Base-by-base conservation (phyloP, 2,113 vertebrate species). In the Rattus rattus region DNA sequence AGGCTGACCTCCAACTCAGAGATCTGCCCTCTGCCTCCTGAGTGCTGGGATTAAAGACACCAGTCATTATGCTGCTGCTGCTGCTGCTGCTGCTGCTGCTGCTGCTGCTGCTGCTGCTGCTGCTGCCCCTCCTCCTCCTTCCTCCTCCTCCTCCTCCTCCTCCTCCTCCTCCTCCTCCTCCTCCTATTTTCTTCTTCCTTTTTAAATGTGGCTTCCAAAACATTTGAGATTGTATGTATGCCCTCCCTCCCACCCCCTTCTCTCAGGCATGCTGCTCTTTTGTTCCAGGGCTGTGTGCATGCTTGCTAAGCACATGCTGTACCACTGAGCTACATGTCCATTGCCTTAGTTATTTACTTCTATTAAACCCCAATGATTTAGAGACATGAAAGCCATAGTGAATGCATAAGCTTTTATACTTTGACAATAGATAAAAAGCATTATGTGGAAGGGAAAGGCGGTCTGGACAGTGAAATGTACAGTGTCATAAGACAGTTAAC, bases 171-270 rank as follows among this genome's bases (percentile, higher is more conserved):
- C 61, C 7, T 63, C 61, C 61, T 63, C 61, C 22, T 65, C 63
- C 9, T 63, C 7, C 0, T 63, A 79, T 80, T 88, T 65, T 16
- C 56, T 16, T 16, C 13, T 56, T 56, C 47, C 39, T 49, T 61
- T 94, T 85, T 56, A 39, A 56, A 90, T 22, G 17, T 79, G 63
- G 49, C 75, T 94, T 20, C 16, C 61, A 79, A 84, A 91, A 88
- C 47, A 52, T 88, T 72, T 85, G 63, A 81, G 75, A 30, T 75
- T 56, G 49, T 4, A 20, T 70, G 14, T 28, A 2, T 88, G 26
- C 20, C 26, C 24, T 63, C 30, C 84, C 56, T 28, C 22, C 47
- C 80, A 33, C 54, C 75, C 92, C 56, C 67, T 26, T 30, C 63
- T 85, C 47, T 54, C n/a, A 6, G 61, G 2, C 7, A 4, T 9